Evolutionary conservation across 1,140 invertebrate genomes (phyloP), one percentile per base, ranked within the genome.

Genomic region (Xylocopa sonorina): DNA sequence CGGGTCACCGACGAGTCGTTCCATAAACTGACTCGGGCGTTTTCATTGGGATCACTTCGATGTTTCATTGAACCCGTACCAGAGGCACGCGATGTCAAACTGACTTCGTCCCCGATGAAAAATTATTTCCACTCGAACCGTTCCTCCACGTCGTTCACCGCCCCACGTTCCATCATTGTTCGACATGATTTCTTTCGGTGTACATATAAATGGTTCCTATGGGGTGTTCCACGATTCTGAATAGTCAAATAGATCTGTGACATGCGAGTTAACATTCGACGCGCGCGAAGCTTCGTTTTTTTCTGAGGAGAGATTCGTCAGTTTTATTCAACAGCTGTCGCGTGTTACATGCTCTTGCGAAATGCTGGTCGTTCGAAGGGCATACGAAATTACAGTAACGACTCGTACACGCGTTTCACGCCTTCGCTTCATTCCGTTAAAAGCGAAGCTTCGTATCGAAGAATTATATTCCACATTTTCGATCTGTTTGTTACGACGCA

Each of bases 361-460:
- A 27, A 29, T 27, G 29, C 12, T 55, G 3, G 21, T 34, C 24
- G 14, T 34, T 58, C n/a, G 18, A 5, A 29, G 32, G 12, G n/a
- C n/a, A n/a, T n/a, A n/a, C n/a, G n/a, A n/a, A n/a, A n/a, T n/a
- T n/a, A n/a, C n/a, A n/a, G n/a, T n/a, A n/a, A n/a, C n/a, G n/a
- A n/a, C n/a, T n/a, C n/a, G n/a, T n/a, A n/a, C n/a, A n/a, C n/a
- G n/a, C n/a, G n/a, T n/a, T n/a, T n/a, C 12, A 43, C 41, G 12
- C 41, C 41, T 0, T 0, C 4, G 24, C 6, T 6, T 16, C 12
- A 29, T 41, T 5, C 16, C n/a, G 4, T 24, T 24, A 14, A 66
- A 41, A 75, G 27, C 43, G 53, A 58, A 77, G n/a, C 43, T 69
- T 69, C 55, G n/a, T 46, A 6, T 29, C 6, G 27, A 21, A 24